Evolutionary conservation across 37 sponge, comb jelly and placozoan species (phyloP).

Genomic region (Cladorhizidae sp.): DNA sequence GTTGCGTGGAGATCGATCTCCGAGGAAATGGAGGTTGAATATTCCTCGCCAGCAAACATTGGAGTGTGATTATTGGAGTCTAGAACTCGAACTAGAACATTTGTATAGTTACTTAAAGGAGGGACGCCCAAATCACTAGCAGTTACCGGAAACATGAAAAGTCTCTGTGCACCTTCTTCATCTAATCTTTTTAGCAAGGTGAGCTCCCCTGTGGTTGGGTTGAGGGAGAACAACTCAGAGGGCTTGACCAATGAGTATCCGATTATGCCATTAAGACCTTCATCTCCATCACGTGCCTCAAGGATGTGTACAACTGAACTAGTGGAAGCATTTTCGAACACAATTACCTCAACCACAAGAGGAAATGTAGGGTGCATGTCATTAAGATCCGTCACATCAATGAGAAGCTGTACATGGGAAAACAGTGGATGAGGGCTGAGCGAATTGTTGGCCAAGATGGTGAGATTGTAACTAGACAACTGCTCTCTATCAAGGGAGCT

Average conservation of each 20-base stretch:
- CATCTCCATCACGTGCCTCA: slow-evolving; percentile 68
- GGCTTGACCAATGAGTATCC: slow-evolving; percentile 35
- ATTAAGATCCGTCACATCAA: slow-evolving; percentile 61
- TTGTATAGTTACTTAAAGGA: slow-evolving; percentile 44
- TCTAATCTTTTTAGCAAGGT: slow-evolving; percentile 35
- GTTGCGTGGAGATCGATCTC: not conserved
- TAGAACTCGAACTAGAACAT: slow-evolving; percentile 47
- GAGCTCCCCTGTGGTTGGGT: slow-evolving; percentile 49
- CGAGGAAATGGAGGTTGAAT: slow-evolving; percentile 8
- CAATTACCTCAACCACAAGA: not conserved
- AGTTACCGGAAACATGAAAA: slow-evolving; percentile 33
- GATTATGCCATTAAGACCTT: slow-evolving; percentile 60
- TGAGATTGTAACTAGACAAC: slow-evolving; percentile 39
- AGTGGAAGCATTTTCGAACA: slow-evolving; percentile 32
- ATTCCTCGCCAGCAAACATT: slow-evolving; percentile 18
- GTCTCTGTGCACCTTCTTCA: slow-evolving; percentile 14
- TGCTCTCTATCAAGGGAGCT: slow-evolving; percentile 50
- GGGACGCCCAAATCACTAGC: slow-evolving; percentile 54
- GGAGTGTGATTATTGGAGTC: slow-evolving; percentile 80
- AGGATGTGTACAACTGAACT: slow-evolving; percentile 23
- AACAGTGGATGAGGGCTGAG: not conserved
- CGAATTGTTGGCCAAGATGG: slow-evolving; percentile 68
- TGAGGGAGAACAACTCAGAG: slow-evolving; percentile 38
- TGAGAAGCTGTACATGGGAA: not conserved
- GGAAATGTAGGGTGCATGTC: slow-evolving; percentile 76